Base-by-base conservation (phyloP, 2,888 invertebrate genomes). In the Polia nebulosa region DNA sequence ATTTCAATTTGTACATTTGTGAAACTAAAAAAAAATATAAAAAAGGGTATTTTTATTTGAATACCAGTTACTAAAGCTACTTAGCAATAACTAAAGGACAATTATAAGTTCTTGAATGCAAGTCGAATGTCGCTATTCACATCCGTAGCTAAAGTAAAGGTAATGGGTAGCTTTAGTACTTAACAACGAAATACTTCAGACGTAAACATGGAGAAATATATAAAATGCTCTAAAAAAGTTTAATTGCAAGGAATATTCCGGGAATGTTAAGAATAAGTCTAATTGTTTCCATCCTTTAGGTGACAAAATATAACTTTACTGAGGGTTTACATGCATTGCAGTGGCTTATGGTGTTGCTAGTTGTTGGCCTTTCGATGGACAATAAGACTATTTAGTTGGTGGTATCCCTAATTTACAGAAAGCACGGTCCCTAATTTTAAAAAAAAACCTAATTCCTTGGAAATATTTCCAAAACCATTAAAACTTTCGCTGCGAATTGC, bases 31-130 rank as follows among this genome's bases (percentile, higher is more conserved):
- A 47, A 27, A 20, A 61, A 9, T 34, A 53, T 11, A 41, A 44
- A 78, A n/a, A 58, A 36, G 6, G 36, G 27, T 41, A 25, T 69
- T 69, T 64, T 57, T 51, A 63, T 72, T 29, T 4, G 13, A 36
- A 61, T 73, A 27, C 60, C 57, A 41, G 15, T 72, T 22, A 41
- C 9, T 52, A 29, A 49, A 41, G 15, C 66, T 22, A 41, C 9
- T 52, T 34, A 49, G 17, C 68, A 39, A 55, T 68, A 66, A 60
- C 17, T 67, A 57, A 36, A 58, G 39, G 44, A 60, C 64, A 80
- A 80, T 79, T 72, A 76, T 72, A 66, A 66, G 53, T 63, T 55
- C 53, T 66, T 68, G 62, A 69, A 76, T 67, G 76, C 65, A 66
- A 80, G 22, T 58, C 32, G 27, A 9, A 13, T 51, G 61, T 66